These are phyloP conservation scores for Zophobas morio DNA, from an alignment of 1,140 invertebrate species.

Conservation along the genomic window DNA sequence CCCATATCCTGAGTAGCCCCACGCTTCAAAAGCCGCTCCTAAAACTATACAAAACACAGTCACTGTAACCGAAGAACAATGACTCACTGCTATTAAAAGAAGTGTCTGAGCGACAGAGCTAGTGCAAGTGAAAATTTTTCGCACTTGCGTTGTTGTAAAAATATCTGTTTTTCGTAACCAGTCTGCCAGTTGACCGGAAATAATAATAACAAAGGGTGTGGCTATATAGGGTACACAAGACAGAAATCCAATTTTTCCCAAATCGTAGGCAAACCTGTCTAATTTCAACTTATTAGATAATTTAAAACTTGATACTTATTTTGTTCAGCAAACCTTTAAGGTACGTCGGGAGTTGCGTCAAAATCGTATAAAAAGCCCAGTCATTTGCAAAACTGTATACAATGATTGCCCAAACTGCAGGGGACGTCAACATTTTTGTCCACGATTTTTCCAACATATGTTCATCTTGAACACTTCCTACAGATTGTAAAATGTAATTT, in stretches of 20 bases:
- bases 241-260: constrained; percentile 84
- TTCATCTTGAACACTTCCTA: constrained; percentile 63
- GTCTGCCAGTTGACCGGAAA: constrained; percentile 87
- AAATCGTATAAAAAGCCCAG: constrained; percentile 95
- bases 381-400: constrained; percentile 94
- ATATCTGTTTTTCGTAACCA: constrained; percentile 75
- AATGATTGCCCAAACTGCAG: constrained; percentile 92
- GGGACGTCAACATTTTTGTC: constrained; percentile 84
- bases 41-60: constrained; percentile 85
- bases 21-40: constrained; percentile 90
- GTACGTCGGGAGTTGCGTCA: constrained; percentile 92
- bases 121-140: constrained; percentile 82
- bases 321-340: constrained; percentile 78
- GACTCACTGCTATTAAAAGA: constrained; percentile 87
- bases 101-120: constrained; percentile 87
- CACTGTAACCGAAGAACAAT: constrained; percentile 74
- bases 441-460: constrained; percentile 79
- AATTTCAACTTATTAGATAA: too few relatives aligned
- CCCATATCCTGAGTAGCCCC: constrained; percentile 92
- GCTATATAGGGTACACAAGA: constrained; percentile 89
- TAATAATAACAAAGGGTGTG: constrained; percentile 85
- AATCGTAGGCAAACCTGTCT: constrained; percentile 69
- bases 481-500: constrained; percentile 78
- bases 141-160: constrained; percentile 81
- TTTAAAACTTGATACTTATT: too few relatives aligned